Percentiles rank a stretch among this genome's conserved stretches.
These are phyloP conservation scores for Camponotus fellah DNA, from an alignment of 2,888 invertebrate species.

Conservation along the genomic window DNA sequence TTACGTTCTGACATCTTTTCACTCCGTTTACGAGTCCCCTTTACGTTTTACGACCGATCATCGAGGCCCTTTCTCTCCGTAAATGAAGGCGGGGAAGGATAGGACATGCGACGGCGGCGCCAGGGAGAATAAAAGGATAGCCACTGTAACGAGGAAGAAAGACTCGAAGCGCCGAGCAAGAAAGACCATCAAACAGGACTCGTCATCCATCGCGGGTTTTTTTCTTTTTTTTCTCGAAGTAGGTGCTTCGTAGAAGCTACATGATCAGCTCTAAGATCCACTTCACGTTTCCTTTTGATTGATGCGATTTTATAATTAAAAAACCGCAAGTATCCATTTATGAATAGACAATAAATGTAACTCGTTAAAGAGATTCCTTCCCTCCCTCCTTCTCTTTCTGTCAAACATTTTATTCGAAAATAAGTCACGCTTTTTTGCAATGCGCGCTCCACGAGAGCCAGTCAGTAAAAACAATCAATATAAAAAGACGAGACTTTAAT, in stretches of 20 bases:
- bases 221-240: slow-evolving; percentile 15
- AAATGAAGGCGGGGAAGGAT: slow-evolving; percentile 47
- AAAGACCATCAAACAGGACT: slow-evolving; percentile 61
- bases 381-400: neutral
- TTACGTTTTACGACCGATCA: slow-evolving; percentile 84
- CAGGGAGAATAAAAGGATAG: slow-evolving; percentile 58
- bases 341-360: slow-evolving; percentile 18
- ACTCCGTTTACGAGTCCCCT: slow-evolving; percentile 82
- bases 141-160: slow-evolving; percentile 59
- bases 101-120: slow-evolving; percentile 38
- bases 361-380: slow-evolving; percentile 1
- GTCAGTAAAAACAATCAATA: slow-evolving; percentile 36
- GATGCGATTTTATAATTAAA: slow-evolving; percentile 9
- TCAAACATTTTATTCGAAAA: slow-evolving; percentile 18
- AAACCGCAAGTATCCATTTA: neutral
- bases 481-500: neutral
- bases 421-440: neutral
- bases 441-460: slow-evolving; percentile 1
- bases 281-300: slow-evolving; percentile 6
- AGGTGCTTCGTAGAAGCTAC: neutral
- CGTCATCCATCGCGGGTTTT: slow-evolving; percentile 55
- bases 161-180: slow-evolving; percentile 32
- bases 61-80: slow-evolving; percentile 77
- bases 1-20: slow-evolving; percentile 77
- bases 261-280: neutral